These are phyloP conservation scores for Tonatia bakeri DNA, from an alignment of 2,113 vertebrate species.

Conservation along the genomic window DNA sequence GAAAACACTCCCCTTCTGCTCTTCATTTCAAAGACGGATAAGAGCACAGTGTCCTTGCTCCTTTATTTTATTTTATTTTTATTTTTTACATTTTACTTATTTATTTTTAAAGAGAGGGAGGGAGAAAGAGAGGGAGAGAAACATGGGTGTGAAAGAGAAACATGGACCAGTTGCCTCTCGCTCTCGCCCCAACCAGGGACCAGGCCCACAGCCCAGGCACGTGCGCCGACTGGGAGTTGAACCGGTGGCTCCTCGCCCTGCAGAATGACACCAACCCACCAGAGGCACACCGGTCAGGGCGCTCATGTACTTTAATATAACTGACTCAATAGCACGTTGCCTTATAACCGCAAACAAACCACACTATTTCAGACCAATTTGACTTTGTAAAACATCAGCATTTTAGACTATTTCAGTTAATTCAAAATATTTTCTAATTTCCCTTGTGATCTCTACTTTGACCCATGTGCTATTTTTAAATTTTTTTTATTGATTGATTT, in stretches of 20 bases:
- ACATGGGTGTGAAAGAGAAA: too few species aligned
- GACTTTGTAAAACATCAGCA: neutral
- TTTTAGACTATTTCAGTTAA: neutral
- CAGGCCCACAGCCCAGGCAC: too few species aligned
- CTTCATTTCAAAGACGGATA: neutral
- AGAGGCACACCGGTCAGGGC: too few species aligned
- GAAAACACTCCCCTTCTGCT: neutral
- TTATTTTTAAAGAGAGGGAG: too few species aligned
- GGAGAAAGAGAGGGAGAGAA: too few species aligned
- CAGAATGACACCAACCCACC: too few species aligned
- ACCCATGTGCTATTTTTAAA: neutral
- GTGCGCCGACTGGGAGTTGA: too few species aligned
- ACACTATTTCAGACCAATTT: neutral
- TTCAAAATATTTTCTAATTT: constrained; percentile 51
- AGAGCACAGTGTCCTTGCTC: neutral
- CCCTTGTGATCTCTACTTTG: neutral
- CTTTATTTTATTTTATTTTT: neutral
- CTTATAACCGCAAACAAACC: neutral
- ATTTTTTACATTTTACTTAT: too few species aligned
- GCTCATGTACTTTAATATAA: neutral
- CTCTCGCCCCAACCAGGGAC: too few species aligned
- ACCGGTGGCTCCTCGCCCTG: too few species aligned
- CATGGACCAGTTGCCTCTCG: too few species aligned
- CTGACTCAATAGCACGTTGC: neutral
- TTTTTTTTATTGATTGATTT: neutral